Evolutionary conservation across 2,113 vertebrate species (phyloP), one percentile per base, ranked within the genome.

Genomic region (Strigops habroptila): DNA sequence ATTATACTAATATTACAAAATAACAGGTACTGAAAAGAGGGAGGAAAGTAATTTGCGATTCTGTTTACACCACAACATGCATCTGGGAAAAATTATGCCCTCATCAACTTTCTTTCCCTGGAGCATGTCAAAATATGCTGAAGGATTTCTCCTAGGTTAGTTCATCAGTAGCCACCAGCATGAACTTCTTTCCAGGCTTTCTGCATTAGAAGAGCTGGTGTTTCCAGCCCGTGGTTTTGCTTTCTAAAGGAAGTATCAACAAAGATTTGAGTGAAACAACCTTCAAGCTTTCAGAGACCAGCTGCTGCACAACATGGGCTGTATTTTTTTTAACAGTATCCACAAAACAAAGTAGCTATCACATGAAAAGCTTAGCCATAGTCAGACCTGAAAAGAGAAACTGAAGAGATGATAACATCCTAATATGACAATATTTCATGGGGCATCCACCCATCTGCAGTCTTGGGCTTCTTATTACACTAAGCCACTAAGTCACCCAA

Each of bases 381-480:
- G 52, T 35, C n/a, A 62, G 48, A 91, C 25, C n/a, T 43, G 19
- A 60, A 91, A 49, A 23, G 0, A 5, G 1, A 82, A 77, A 68
- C 43, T 52, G 33, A 39, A 60, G 78, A 79, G 84, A 87, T 94
- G 62, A 87, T n/a, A 65, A 76, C 83, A 31, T 15, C 60, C 41
- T 41, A 77, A 71, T 37, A 70, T 39, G 35, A 83, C 31, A 48
- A n/a, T 77, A 86, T 90, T 93, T 87, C 53, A 63, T 21, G 18
- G 51, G 14, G 53, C 23, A 80, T 52, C 67, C 37, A 78, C 82
- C 71, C 71, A 76, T 87, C 85, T 80, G 87, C 85, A 85, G 33
- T 71, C 70, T 80, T 82, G 80, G 86, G 14, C 64, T 94, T 94
- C 82, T 89, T 90, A 83, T 41, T 95, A 77, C 85, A 39, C 86